Base-by-base conservation (phyloP, 53 echinoderm and acorn worm species). In the Pentamera pediparva region DNA sequence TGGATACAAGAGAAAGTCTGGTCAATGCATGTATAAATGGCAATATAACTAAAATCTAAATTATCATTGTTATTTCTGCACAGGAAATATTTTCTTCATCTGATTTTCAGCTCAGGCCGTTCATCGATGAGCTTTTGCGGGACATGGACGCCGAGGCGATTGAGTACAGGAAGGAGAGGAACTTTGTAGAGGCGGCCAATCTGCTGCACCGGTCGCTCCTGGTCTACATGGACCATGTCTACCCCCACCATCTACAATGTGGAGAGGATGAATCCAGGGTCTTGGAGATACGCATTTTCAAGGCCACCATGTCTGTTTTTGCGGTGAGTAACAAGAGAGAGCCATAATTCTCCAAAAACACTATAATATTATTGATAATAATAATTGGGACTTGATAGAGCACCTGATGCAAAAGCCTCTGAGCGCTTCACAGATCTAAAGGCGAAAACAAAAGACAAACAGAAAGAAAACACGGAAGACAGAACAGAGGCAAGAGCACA, bases 381-480 rank as follows among this genome's bases (percentile, higher is more conserved):
- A 41, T 41, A 41, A 15, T 15, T 41, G 43, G 43, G 9, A 9
- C 43, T 41, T 30, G 7, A 45, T 67, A 5, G 41, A 40, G 37
- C 24, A 76, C 12, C 59, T 61, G 62, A 20, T 61, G 15, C 61
- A 48, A 45, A 3, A 35, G 13, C 38, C 54, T 35, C 54, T 43
- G 25, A 89, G 92, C 6, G 79, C 22, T 38, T 69, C 21, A 71
- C 76, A 62, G 78, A 40, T 52, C 65, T 37, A 11, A 45, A 32
- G 57, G 4, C 8, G 17, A 57, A 5, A 20, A 57, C 28, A 25
- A 57, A n/a, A n/a, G n/a, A n/a, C n/a, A n/a, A n/a, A n/a, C n/a
- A n/a, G n/a, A n/a, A n/a, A n/a, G n/a, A n/a, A n/a, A n/a, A n/a
- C n/a, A n/a, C n/a, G n/a, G n/a, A n/a, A n/a, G n/a, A n/a, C n/a